Evolutionary conservation across 2,113 vertebrate genomes (phyloP), one percentile per base, ranked within the genome.

Genomic region (Takifugu flavidus): DNA sequence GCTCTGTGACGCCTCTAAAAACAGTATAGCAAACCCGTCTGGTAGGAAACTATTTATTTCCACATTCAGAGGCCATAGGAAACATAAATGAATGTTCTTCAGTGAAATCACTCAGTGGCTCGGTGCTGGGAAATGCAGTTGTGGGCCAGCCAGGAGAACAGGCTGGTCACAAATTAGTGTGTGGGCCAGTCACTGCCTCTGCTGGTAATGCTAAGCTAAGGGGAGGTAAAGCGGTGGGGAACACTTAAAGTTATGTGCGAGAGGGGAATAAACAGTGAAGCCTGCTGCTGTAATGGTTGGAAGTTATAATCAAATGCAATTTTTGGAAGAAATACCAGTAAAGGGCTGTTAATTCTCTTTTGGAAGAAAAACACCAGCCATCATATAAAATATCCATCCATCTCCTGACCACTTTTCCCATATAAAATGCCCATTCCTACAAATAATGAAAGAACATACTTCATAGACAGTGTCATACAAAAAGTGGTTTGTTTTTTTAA

Each of bases 31-130:
- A 34, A 67, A 64, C 62, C 70, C 54, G 4, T 68, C 75, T 80
- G 74, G 65, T 72, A 58, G 63, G 79, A 83, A 85, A 82, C 72
- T 60, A 80, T 86, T 83, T 86, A 80, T 79, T 87, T 76, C 70
- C 74, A 79, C 65, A 55, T 72, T 77, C 63, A 77, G 74, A 59
- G 44, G 73, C 67, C 67, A 68, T 67, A 59, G 77, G 73, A 80
- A 86, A 80, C 60, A 78, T 62, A 76, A 75, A 76, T 77, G 54
- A 85, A 67, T 56, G 66, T 72, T 76, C 59, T 62, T 50, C 51
- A 72, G 73, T 77, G 70, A 62, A 86, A 76, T 86, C 70, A 78
- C 56, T 65, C 63, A 63, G 75, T 79, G 76, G 74, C 74, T 73
- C 72, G 5, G 54, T 87, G 82, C 82, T 87, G 83, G 83, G 85